Base-by-base conservation (phyloP, 1,140 invertebrate genomes). In the Lasioglossum baleicum region DNA sequence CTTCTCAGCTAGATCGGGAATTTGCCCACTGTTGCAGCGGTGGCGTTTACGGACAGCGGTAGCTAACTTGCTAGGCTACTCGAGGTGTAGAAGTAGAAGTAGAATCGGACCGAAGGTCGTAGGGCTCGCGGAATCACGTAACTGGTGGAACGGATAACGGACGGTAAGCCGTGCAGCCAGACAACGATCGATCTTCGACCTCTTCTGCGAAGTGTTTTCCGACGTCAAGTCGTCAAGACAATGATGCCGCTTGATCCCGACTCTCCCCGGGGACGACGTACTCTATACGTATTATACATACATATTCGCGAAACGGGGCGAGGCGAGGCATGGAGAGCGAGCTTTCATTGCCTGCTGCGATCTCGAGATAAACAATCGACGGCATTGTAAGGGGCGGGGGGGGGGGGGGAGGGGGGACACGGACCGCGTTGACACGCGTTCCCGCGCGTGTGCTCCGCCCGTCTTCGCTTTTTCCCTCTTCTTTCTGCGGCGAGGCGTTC, bases 311-410 rank as follows among this genome's bases (percentile, higher is more conserved):
- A 48, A 1, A 13, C 44, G 10, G 10, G 10, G 42, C 42, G 42
- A 48, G 63, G 20, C 69, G 71, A 73, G 42, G 76, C 61, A 70
- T 75, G 73, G 44, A 48, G 44, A 81, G 75, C 64, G 78, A 81
- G 83, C 83, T 81, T 84, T 84, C 78, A 77, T 70, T 72, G 82
- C 80, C 70, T 81, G 82, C 82, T 72, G 70, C 22, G 82, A 85
- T 85, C 72, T 82, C 69, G 69, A 87, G 86, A 87, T 87, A 87
- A 87, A 87, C 86, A 84, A 83, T 87, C 86, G 85, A 65, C 83
- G 60, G 66, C 83, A 87, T 87, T 84, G 81, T 87, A 44, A 72
- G 42, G 51, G 42, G 51, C 13, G 42, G 6, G 13, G 61, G 74
- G 42, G 51, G n/a, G n/a, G 51, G 13, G 42, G 6, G 13, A 58